Conservation (phyloP, 2,113 vertebrate genomes). For the Hippolais icterina region DNA sequence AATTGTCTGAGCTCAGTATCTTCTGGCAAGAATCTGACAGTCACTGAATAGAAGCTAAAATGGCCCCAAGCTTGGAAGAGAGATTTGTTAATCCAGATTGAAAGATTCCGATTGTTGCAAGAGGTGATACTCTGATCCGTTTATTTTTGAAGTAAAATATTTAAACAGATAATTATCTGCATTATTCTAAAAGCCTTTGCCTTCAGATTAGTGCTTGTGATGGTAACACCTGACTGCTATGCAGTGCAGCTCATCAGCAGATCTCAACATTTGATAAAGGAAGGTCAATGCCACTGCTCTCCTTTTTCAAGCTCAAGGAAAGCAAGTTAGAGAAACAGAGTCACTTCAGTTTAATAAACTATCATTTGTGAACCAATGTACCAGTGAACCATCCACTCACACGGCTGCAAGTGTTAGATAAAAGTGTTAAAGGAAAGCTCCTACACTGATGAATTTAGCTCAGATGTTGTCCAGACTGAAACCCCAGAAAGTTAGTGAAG, state of each 20-base stretch:
- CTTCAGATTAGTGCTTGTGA: neutral
- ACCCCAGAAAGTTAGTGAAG: neutral
- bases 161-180: neutral
- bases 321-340: neutral
- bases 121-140: neutral
- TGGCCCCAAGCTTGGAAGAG: neutral
- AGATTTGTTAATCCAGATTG: neutral
- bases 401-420: neutral
- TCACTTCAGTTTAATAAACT: neutral
- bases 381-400: neutral
- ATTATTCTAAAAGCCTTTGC: neutral
- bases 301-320: neutral
- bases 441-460: neutral
- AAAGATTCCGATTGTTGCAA: neutral
- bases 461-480: neutral
- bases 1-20: neutral
- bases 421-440: neutral
- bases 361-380: neutral
- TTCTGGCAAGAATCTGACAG: neutral
- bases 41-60: neutral
- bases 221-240: neutral
- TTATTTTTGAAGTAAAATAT: conserved; percentile 9
- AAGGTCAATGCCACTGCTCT: neutral
- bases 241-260: neutral
- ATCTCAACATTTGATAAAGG: neutral